Conservation (phyloP, 2,888 invertebrate genomes). For the Agapostemon virescens region DNA sequence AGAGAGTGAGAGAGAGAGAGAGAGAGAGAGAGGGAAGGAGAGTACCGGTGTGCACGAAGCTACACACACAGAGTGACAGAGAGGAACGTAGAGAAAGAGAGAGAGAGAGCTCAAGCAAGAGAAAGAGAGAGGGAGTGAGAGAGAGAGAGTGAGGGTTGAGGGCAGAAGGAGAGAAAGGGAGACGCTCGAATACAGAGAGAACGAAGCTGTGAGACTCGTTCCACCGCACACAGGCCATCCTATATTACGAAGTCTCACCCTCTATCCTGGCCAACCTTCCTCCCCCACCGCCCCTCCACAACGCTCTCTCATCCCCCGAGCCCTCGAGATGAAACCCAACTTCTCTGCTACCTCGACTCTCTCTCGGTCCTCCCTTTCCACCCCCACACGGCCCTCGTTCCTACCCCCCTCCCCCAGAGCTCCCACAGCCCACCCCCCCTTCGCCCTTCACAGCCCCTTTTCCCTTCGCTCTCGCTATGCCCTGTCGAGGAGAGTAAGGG, state of each 20-base stretch:
- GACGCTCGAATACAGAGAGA: constrained; percentile 66
- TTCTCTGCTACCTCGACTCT: constrained; percentile 71
- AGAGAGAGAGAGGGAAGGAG: constrained; percentile 50
- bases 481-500: constrained; percentile 70
- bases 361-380: constrained; percentile 47
- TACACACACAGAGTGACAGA: constrained; percentile 18
- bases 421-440: constrained; percentile 44
- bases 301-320: constrained; percentile 66
- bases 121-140: constrained; percentile 52
- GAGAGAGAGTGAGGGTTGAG: constrained; percentile 23
- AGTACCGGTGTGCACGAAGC: constrained; percentile 44
- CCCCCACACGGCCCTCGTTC: constrained; percentile 41
- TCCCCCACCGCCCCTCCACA: constrained; percentile 44
- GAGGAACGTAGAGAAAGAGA: background rate
- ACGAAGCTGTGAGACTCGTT: constrained; percentile 75
- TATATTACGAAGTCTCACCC: constrained; percentile 77
- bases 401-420: constrained; percentile 39
- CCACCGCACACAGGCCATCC: constrained; percentile 77
- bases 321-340: constrained; percentile 80
- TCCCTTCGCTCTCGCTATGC: constrained; percentile 61
- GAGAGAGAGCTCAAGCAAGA: too few species aligned
- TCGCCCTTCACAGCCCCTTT: constrained; percentile 60
- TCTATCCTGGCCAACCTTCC: constrained; percentile 66
- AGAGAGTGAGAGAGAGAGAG: constrained; percentile 45
- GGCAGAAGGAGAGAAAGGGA: constrained; percentile 41